Conservation (phyloP, 2,113 vertebrate species). For the Bos javanicus region DNA sequence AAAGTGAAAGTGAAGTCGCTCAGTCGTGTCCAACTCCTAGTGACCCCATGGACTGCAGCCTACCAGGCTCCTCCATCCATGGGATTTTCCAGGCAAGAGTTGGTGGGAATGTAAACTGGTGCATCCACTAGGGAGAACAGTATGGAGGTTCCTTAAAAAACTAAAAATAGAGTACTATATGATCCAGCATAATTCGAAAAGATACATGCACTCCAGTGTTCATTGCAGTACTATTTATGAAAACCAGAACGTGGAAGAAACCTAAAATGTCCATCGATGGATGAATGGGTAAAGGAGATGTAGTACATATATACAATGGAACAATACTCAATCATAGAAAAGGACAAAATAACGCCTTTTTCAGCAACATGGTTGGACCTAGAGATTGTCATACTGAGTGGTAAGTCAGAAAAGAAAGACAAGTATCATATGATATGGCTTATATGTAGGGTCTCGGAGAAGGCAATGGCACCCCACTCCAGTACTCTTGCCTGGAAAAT, state of each 20-base stretch:
- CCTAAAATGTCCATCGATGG: background rate
- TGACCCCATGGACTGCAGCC: no score
- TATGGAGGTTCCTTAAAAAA: background rate
- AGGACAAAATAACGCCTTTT: background rate
- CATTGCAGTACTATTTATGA: background rate
- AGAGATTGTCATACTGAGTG: background rate
- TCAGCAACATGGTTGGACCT: background rate
- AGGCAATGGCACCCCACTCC: no score
- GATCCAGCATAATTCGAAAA: background rate
- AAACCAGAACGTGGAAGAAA: background rate
- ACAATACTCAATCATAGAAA: background rate
- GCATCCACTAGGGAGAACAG: background rate
- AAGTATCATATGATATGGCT: background rate
- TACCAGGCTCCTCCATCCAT: fast-evolving
- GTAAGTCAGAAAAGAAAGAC: background rate
- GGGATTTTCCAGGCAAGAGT: no score
- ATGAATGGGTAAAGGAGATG: background rate
- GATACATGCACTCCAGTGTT: background rate
- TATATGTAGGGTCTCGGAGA: background rate
- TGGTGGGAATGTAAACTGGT: background rate
- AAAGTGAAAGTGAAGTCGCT: no score
- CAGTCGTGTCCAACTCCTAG: fast-evolving
- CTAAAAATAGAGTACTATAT: background rate
- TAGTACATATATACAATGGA: background rate
- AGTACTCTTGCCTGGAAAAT: no score